phyloP scores from a whole-genome alignment of 2,113 vertebrate genomes.

The Lycaon pictus region DNA sequence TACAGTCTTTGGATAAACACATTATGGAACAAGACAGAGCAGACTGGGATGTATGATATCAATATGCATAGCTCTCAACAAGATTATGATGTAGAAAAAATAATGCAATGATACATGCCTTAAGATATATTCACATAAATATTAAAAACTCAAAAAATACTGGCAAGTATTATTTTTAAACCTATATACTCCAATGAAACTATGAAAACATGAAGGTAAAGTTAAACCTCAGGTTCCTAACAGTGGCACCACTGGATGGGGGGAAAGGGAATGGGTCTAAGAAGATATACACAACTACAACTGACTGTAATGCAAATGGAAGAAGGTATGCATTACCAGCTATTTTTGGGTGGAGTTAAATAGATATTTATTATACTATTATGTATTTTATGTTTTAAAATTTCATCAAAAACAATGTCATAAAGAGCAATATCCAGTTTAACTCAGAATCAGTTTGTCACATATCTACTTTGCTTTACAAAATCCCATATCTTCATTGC shows the following conservation, averaged over 20 bases:
- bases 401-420: slow-evolving; percentile 9
- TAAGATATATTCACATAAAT: not conserved
- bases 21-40: not conserved
- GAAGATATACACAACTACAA: not conserved
- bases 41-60: not conserved
- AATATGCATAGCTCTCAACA: not conserved
- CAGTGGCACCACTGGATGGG: not conserved
- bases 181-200: not conserved
- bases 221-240: not conserved
- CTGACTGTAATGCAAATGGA: not conserved
- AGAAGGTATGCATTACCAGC: not conserved
- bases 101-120: not conserved
- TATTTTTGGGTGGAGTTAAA: not conserved
- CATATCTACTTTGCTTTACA: slow-evolving; percentile 76
- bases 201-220: not conserved
- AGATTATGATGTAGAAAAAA: not conserved
- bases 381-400: not conserved
- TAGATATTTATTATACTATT: not conserved
- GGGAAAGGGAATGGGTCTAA: not conserved
- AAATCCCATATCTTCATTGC: not conserved
- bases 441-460: not conserved
- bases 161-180: not conserved
- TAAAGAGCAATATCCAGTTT: not conserved
- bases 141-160: not conserved
- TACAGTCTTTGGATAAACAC: not conserved